Percentiles rank a stretch among this genome's conserved stretches.
Evolutionary conservation across 1,140 invertebrate species (phyloP).

Genomic region (Drosophila takahashii): DNA sequence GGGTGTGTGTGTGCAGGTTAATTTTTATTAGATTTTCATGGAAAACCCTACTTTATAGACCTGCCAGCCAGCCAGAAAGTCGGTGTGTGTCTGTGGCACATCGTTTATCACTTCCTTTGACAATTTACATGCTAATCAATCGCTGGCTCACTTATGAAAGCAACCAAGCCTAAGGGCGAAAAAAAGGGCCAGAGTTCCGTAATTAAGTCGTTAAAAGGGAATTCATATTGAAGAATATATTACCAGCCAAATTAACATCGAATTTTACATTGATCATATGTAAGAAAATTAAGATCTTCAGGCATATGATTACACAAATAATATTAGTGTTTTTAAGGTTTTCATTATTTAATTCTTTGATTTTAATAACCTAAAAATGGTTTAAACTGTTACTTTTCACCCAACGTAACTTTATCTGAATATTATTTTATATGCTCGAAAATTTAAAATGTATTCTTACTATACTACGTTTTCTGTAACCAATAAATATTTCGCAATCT

Average conservation of each 20-base stretch:
- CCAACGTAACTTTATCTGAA: not conserved
- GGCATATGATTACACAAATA: too few relatives aligned
- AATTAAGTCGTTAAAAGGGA: slow-evolving; percentile 32
- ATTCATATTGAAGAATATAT: not conserved
- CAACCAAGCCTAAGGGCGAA: slow-evolving; percentile 10
- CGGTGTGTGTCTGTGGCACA: slow-evolving; percentile 42
- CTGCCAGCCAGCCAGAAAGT: slow-evolving; percentile 17
- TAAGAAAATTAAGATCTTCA: not conserved
- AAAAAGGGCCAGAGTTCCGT: slow-evolving; percentile 5
- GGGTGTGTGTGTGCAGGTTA: slow-evolving; percentile 36
- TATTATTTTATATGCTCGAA: too few relatives aligned
- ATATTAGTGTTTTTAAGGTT: too few relatives aligned
- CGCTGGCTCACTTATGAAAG: slow-evolving; percentile 20
- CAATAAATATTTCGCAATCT: slow-evolving; percentile 39
- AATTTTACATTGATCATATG: not conserved
- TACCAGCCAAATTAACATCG: not conserved
- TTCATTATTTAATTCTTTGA: not conserved
- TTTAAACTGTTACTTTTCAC: too few relatives aligned
- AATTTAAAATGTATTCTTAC: not conserved
- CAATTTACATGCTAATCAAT: slow-evolving; percentile 81
- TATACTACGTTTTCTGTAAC: not conserved
- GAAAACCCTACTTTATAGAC: slow-evolving; percentile 50
- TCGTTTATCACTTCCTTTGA: slow-evolving; percentile 80
- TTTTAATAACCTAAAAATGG: not conserved
- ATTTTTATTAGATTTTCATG: slow-evolving; percentile 80